A percentile compares a stretch with the other conserved stretches of the same genome.
Evolutionary conservation across 2,888 invertebrate species (phyloP).

Genomic region (Ceramica pisi): DNA sequence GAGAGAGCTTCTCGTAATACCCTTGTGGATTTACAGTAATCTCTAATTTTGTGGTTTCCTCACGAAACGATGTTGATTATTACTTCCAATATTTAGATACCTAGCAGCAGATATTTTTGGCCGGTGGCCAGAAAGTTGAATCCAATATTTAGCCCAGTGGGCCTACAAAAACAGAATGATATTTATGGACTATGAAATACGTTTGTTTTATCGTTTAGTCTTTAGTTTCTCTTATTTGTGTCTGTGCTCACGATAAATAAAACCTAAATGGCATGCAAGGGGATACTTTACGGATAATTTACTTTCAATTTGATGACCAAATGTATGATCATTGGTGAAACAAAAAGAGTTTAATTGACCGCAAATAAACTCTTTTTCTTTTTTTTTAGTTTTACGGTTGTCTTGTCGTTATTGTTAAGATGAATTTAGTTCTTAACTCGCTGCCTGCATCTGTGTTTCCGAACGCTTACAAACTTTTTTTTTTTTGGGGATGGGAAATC

Average conservation of each 20-base stretch:
- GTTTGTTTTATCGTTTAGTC: constrained; percentile 46
- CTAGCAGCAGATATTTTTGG: constrained; percentile 40
- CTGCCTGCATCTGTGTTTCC: too few relatives aligned
- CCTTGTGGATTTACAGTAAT: constrained; percentile 33
- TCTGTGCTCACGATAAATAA: constrained; percentile 19
- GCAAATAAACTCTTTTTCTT: too few relatives aligned
- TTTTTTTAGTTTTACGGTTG: too few relatives aligned
- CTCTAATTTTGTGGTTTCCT: constrained; percentile 47
- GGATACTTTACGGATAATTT: background rate
- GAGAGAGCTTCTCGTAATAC: constrained; percentile 20
- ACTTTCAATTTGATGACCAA: background rate
- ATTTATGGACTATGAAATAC: constrained; percentile 55
- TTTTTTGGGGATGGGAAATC: too few relatives aligned
- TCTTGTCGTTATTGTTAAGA: background rate
- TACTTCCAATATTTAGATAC: constrained; percentile 36
- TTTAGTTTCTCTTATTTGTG: constrained; percentile 44
- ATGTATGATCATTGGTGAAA: too few relatives aligned
- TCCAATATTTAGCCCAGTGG: constrained; percentile 48
- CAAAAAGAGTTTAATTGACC: background rate
- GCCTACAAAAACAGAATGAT: constrained; percentile 50
- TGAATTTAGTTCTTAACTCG: too few relatives aligned
- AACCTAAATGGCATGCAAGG: constrained; percentile 11
- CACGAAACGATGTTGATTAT: constrained; percentile 46
- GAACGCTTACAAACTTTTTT: too few relatives aligned
- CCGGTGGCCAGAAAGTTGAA: constrained; percentile 48